Percentiles rank a stretch among this genome's conserved stretches.
Conservation (phyloP, 92 coral and sea anemone species). For the Parazoanthus darwini region DNA sequence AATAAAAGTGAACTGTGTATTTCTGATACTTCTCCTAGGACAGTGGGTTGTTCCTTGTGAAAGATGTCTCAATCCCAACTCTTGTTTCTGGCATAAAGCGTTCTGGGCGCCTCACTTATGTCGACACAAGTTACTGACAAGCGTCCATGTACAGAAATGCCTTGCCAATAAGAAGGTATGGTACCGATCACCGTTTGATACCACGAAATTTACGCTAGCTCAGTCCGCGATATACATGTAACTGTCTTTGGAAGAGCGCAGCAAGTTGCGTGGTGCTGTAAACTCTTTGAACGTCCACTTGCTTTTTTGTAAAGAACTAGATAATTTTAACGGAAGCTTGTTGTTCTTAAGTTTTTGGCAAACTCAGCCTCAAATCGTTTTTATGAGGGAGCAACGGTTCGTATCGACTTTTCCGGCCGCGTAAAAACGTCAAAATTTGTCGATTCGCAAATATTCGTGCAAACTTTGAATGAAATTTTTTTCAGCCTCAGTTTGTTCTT, state of each 20-base stretch:
- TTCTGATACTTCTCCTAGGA: conserved; percentile 35
- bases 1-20: neutral
- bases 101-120: conserved; percentile 71
- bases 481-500: too few species aligned
- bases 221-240: neutral
- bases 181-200: neutral
- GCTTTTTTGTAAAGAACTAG: too few species aligned
- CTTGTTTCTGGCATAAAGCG: conserved; percentile 75
- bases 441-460: too few species aligned
- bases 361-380: too few species aligned
- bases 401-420: too few species aligned
- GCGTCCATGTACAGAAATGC: conserved; percentile 51
- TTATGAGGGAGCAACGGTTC: too few species aligned
- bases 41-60: conserved; percentile 77
- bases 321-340: too few species aligned
- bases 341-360: too few species aligned
- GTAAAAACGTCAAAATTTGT: too few species aligned
- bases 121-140: conserved; percentile 51
- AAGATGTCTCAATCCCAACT: conserved; percentile 57
- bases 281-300: too few species aligned
- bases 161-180: conserved; percentile 75
- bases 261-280: too few species aligned
- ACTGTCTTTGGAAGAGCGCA: neutral
- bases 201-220: neutral
- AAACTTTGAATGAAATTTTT: too few species aligned